Percentiles rank a stretch among this genome's conserved stretches.
These are phyloP conservation scores for Cryptocephalus primarius DNA, from an alignment of 2,888 invertebrate genomes.

Conservation along the genomic window DNA sequence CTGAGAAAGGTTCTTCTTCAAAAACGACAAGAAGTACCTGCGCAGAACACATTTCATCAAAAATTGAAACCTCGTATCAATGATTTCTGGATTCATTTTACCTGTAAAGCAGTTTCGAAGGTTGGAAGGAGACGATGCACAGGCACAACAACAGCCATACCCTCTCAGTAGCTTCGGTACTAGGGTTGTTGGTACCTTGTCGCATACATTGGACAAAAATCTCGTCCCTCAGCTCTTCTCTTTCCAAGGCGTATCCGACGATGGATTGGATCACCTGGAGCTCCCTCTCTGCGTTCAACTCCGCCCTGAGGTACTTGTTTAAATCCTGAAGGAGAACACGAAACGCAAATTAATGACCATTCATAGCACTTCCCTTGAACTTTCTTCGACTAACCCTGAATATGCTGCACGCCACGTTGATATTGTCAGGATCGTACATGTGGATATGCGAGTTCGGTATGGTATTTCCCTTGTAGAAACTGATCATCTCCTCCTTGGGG, in stretches of 20 bases:
- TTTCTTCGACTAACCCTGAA: conserved; percentile 60
- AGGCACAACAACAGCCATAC: conserved; percentile 84
- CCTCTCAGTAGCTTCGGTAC: conserved; percentile 68
- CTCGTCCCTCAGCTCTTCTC: conserved; percentile 87
- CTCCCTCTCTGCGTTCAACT: conserved; percentile 74
- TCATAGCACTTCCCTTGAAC: neutral
- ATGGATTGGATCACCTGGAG: conserved; percentile 73
- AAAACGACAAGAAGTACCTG: conserved; percentile 61
- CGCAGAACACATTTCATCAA: neutral
- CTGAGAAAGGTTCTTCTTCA: conserved; percentile 57
- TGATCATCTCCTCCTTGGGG: conserved; percentile 88
- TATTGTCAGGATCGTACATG: conserved; percentile 90
- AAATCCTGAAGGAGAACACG: conserved; percentile 53
- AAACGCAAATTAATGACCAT: too few species aligned
- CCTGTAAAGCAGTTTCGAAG: conserved; percentile 69
- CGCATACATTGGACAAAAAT: conserved; percentile 81
- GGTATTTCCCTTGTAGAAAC: conserved; percentile 74
- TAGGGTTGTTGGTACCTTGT: conserved; percentile 83
- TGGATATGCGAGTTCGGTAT: conserved; percentile 92
- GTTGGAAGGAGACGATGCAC: conserved; percentile 86
- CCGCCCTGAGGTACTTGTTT: conserved; percentile 82
- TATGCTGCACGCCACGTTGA: conserved; percentile 77
- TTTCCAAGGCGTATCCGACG: conserved; percentile 76
- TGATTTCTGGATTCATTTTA: neutral
- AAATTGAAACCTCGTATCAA: neutral